Conservation (phyloP, 2,888 invertebrate species). For the Trissoscelio sp. region DNA sequence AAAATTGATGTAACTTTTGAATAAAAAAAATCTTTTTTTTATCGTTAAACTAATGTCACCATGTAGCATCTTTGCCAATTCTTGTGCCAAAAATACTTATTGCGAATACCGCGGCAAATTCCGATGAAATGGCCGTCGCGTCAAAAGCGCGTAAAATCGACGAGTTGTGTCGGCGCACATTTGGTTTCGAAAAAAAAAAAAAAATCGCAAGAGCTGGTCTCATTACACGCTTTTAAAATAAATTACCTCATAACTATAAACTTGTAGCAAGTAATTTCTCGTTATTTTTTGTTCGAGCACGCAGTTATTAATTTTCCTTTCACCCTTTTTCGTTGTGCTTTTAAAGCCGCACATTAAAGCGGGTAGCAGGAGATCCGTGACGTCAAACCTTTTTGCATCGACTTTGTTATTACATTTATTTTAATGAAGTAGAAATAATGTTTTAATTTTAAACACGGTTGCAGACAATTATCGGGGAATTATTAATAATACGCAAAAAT, state of each 20-base stretch:
- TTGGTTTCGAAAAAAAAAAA: too few species aligned
- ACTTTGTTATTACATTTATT: constrained; percentile 2
- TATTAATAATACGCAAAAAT: constrained; percentile 1
- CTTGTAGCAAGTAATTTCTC: neutral
- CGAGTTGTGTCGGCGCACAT: neutral
- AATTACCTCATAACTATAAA: constrained; percentile 27
- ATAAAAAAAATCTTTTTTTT: constrained; percentile 12
- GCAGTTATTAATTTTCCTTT: constrained; percentile 19
- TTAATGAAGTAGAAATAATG: constrained; percentile 1
- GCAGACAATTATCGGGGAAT: neutral
- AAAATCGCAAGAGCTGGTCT: neutral
- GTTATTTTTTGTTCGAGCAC: constrained; percentile 1
- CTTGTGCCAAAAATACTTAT: constrained; percentile 14
- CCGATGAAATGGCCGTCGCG: constrained; percentile 13
- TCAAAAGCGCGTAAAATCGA: constrained; percentile 3
- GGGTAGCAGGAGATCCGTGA: constrained; percentile 7
- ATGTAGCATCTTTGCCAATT: constrained; percentile 27
- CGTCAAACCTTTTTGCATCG: constrained; percentile 13
- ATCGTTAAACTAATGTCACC: constrained; percentile 24
- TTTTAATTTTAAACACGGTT: constrained; percentile 1
- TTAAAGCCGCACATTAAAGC: neutral
- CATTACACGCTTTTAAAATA: constrained; percentile 28
- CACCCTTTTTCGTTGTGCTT: constrained; percentile 14
- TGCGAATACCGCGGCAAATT: constrained; percentile 22
- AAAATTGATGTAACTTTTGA: too few species aligned